Evolutionary conservation across 35 echinoderm and acorn worm genomes (phyloP).

Genomic region (Diadema setosum): DNA sequence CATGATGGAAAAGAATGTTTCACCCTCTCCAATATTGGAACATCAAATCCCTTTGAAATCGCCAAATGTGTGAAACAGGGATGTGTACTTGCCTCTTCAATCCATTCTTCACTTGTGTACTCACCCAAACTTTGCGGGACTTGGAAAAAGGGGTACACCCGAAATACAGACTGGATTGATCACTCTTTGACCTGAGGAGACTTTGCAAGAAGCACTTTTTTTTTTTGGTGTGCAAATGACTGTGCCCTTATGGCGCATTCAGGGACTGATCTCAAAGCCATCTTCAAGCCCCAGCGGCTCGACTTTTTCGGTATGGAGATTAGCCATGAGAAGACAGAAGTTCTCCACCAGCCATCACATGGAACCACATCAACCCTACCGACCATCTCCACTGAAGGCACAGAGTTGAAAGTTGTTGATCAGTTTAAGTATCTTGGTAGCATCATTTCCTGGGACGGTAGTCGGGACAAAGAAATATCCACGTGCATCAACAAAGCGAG

Average conservation of each 20-base stretch:
- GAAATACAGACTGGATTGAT: background rate
- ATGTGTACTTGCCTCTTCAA: conserved; percentile 46
- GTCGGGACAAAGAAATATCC: conserved; percentile 42
- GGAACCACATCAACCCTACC: no score
- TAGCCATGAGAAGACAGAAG: no score
- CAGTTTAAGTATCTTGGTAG: conserved; percentile 47
- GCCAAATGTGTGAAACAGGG: conserved; percentile 79
- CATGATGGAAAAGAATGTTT: no score
- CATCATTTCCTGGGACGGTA: conserved; percentile 6
- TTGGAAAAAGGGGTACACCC: conserved; percentile 15
- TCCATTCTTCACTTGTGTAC: conserved; percentile 50
- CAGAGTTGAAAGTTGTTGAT: no score
- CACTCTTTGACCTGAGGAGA: background rate
- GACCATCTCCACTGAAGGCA: no score
- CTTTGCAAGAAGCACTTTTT: conserved; percentile 15
- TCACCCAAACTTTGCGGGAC: background rate
- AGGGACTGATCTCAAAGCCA: background rate
- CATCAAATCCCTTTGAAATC: no score
- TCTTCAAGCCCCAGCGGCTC: background rate
- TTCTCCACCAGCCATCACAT: no score
- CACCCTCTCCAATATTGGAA: no score
- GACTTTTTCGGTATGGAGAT: conserved; percentile 16
- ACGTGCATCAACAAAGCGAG: conserved; percentile 27
- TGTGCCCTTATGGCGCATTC: background rate
- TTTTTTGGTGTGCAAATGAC: conserved; percentile 50